Evolutionary conservation across 2,113 vertebrate species (phyloP), one percentile per base, ranked within the genome.

Genomic region (Atrichornis clamosus): DNA sequence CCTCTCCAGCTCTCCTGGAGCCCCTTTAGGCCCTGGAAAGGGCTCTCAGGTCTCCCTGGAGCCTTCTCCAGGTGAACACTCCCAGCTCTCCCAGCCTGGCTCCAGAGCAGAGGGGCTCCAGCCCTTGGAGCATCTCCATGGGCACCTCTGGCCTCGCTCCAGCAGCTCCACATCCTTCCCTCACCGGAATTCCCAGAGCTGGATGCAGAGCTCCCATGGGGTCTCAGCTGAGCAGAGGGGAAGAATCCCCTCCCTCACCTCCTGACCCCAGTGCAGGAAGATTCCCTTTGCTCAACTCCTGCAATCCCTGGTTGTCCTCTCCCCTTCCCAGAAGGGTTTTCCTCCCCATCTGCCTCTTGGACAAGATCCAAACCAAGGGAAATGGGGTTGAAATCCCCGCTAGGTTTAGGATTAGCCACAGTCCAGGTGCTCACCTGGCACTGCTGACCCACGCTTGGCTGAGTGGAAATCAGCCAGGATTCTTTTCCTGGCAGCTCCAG

Each of bases 21-120:
- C 28, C n/a, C 52, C 33, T 47, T 33, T 0, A 49, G 9, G 52
- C 15, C 1, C 30, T 41, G 65, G 0, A 1, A 59, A 24, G 35
- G 35, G 44, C 65, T 82, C 55, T 30, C 20, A 24, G 67, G 6
- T 83, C 13, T 72, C 15, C 32, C 18, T 47, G 33, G 52, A 39
- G 1, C 28, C 13, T 64, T 32, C 28, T 63, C 60, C 53, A 49
- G n/a, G 3, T 39, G 64, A n/a, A 3, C 78, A 13, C 18, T 17
- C 52, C 17, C n/a, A 81, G 52, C 52, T 56, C 63, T 58, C 63
- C 78, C 78, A 81, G 52, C 42, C 64, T 33, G 64, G 23, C 42
- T 56, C 39, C 52, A 67, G 62, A 23, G 22, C 56, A 24, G 22
- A 56, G 39, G 32, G 20, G 12, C 30, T 33, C 24, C 44, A 58